Conservation (phyloP, 2,888 invertebrate genomes). For the Eilema caniola region DNA sequence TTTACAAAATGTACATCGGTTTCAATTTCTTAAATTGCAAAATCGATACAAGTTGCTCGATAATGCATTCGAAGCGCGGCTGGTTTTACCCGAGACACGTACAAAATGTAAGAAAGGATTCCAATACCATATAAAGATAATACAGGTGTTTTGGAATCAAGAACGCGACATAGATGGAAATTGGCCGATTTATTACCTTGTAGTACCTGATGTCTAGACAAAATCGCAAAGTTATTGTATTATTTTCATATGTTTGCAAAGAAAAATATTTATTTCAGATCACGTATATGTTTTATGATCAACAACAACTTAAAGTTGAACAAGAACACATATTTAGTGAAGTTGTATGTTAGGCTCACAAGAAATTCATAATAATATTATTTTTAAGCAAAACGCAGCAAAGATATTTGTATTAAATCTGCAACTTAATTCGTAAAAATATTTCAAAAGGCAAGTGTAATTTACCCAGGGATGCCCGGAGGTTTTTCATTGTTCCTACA, state of each 20-base stretch:
- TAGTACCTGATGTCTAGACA: constrained; percentile 19
- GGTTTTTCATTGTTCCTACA: constrained; percentile 51
- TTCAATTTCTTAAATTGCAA: constrained; percentile 58
- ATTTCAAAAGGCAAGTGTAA: constrained; percentile 30
- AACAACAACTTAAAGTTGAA: not conserved
- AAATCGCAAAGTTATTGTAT: not conserved
- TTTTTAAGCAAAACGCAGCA: constrained; percentile 16
- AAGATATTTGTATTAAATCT: constrained; percentile 25
- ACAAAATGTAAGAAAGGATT: constrained; percentile 36
- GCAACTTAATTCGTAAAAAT: constrained; percentile 34
- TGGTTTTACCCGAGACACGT: constrained; percentile 27
- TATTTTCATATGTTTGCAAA: not conserved
- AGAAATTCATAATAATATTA: too few species aligned
- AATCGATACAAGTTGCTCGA: constrained; percentile 48
- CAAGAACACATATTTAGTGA: not conserved
- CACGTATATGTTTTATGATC: not conserved
- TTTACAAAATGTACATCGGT: constrained; percentile 53
- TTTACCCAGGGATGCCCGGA: constrained; percentile 36
- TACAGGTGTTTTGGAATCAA: constrained; percentile 48
- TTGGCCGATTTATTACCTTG: constrained; percentile 41
- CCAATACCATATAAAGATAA: constrained; percentile 39
- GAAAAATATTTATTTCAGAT: not conserved
- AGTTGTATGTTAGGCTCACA: not conserved
- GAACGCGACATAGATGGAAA: constrained; percentile 26
- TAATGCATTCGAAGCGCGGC: constrained; percentile 40